These are phyloP conservation scores for Proteles cristata DNA, from an alignment of 2,113 vertebrate genomes.

Conservation along the genomic window DNA sequence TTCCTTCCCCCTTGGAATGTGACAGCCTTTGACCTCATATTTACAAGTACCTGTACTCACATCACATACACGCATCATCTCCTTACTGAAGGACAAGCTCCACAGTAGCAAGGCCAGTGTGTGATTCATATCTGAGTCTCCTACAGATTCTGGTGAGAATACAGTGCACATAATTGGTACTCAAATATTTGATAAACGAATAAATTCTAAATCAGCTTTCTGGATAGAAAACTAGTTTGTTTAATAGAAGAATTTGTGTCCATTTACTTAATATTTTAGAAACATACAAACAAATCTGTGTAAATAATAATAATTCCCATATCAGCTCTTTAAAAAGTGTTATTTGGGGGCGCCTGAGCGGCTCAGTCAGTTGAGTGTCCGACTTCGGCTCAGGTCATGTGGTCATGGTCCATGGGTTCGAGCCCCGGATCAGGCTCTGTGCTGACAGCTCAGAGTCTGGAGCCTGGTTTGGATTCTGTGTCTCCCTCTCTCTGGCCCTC, in stretches of 20 bases:
- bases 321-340: background rate
- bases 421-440: no score
- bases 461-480: no score
- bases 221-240: background rate
- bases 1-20: background rate
- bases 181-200: background rate
- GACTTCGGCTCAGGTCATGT: no score
- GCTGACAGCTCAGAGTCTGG: no score
- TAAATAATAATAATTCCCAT: background rate
- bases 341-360: no score
- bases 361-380: no score
- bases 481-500: no score
- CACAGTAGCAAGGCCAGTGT: background rate
- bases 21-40: background rate
- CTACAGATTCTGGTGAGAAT: background rate
- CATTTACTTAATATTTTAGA: constrained; percentile 11
- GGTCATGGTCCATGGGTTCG: no score
- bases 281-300: background rate
- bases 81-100: background rate
- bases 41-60: background rate
- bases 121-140: background rate
- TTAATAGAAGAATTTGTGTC: background rate
- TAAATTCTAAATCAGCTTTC: background rate
- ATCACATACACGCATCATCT: background rate
- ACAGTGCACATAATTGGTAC: background rate